Evolutionary conservation across 2,797 vertebrate genomes (phyloP).

Genomic region (Dendrocincla fuliginosa): DNA sequence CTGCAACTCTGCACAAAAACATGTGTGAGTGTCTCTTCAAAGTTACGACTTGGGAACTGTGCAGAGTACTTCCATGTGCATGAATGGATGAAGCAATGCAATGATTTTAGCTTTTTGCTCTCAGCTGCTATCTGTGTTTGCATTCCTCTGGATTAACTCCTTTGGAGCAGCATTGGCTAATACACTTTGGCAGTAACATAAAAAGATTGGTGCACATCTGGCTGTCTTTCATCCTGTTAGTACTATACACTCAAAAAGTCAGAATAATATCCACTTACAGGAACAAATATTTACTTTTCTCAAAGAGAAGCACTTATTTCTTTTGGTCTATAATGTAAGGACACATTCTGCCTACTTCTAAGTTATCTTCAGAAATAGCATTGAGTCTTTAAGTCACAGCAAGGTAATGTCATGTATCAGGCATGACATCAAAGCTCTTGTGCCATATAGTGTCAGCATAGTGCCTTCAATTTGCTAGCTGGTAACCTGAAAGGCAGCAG

Average conservation of each 20-base stretch:
- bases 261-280: background rate
- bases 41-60: background rate
- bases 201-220: background rate
- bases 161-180: background rate
- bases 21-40: background rate
- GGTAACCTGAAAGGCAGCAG: background rate
- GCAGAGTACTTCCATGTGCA: background rate
- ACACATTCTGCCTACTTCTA: background rate
- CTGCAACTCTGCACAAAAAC: background rate
- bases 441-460: background rate
- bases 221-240: background rate
- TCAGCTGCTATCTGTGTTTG: background rate
- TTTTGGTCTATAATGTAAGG: background rate
- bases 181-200: background rate
- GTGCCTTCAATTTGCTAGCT: background rate
- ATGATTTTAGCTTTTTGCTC: background rate
- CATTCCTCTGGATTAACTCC: background rate
- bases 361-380: background rate
- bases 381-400: background rate
- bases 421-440: background rate
- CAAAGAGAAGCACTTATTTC: background rate
- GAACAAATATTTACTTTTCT: background rate
- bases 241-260: background rate
- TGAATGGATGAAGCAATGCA: background rate
- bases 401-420: background rate